A percentile compares a stretch with the other conserved stretches of the same genome.
phyloP scores from a whole-genome alignment of 53 echinoderm and acorn worm species.

The Zoroaster sp. region DNA sequence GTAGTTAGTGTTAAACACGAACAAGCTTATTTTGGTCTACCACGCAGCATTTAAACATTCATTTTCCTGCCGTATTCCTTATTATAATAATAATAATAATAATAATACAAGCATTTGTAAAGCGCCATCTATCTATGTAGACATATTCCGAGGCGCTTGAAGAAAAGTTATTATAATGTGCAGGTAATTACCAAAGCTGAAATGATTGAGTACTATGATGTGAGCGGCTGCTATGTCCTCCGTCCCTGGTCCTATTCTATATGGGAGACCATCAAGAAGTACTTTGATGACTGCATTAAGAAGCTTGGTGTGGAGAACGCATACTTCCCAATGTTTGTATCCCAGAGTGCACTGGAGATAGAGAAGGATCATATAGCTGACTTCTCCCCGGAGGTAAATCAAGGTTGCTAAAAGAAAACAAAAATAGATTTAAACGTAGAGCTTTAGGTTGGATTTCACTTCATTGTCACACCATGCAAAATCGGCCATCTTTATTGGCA shows the following conservation, averaged over 20 bases:
- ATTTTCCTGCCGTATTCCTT: too few relatives aligned
- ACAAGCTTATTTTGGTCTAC: too few relatives aligned
- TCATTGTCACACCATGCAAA: too few relatives aligned
- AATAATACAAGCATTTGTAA: too few relatives aligned
- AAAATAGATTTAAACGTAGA: neutral
- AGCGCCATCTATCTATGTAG: too few relatives aligned
- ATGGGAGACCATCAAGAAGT: slow-evolving; percentile 89
- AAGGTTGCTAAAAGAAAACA: neutral
- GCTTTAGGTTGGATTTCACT: neutral
- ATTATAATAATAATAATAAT: too few relatives aligned
- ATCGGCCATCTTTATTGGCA: too few relatives aligned
- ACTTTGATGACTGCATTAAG: slow-evolving; percentile 88
- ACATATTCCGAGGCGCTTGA: too few relatives aligned
- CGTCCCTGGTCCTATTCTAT: slow-evolving; percentile 95
- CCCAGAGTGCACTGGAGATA: slow-evolving; percentile 78
- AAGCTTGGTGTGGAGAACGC: slow-evolving; percentile 87
- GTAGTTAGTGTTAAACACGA: too few relatives aligned
- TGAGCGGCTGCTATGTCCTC: slow-evolving; percentile 95
- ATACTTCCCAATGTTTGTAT: slow-evolving; percentile 98
- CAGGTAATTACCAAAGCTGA: slow-evolving; percentile 96
- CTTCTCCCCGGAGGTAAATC: slow-evolving; percentile 93
- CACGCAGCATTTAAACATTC: too few relatives aligned
- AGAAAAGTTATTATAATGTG: too few relatives aligned
- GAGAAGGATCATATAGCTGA: slow-evolving; percentile 94
- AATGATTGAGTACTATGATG: slow-evolving; percentile 99